phyloP scores from a whole-genome alignment of 2,797 vertebrate genomes.

The Hippocampus kuda region DNA sequence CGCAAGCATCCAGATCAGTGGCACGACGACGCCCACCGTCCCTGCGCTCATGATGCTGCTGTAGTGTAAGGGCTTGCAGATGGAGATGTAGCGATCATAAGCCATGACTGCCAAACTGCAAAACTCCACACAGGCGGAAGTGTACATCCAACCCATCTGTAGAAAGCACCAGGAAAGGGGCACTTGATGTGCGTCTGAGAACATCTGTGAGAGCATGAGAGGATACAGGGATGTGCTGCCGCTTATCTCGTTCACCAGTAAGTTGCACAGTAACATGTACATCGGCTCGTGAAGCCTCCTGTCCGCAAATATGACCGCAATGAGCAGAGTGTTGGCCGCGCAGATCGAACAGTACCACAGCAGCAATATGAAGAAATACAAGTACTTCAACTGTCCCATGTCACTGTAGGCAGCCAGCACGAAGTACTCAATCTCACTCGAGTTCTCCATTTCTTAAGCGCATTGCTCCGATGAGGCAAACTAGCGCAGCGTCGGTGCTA shows the following conservation, averaged over 20 bases:
- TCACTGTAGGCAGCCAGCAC: slow-evolving; percentile 25
- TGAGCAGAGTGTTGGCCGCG: slow-evolving; percentile 18
- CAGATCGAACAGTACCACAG: slow-evolving; percentile 21
- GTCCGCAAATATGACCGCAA: slow-evolving; percentile 37
- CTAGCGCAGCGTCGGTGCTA: too few relatives aligned
- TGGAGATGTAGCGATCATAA: slow-evolving; percentile 33
- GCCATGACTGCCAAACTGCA: slow-evolving; percentile 51
- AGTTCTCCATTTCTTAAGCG: slow-evolving; percentile 37
- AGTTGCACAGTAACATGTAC: slow-evolving; percentile 45
- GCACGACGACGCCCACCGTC: slow-evolving; percentile 17
- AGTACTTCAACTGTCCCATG: slow-evolving; percentile 23
- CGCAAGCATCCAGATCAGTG: slow-evolving; percentile 25
- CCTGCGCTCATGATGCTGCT: slow-evolving; percentile 27
- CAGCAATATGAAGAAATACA: slow-evolving; percentile 21
- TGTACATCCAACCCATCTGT: slow-evolving; percentile 43
- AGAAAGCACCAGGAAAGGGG: slow-evolving; percentile 31
- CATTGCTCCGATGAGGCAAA: too few relatives aligned
- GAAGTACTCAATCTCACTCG: slow-evolving; percentile 32
- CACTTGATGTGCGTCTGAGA: slow-evolving; percentile 37
- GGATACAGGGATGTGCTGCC: slow-evolving; percentile 31
- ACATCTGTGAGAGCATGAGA: slow-evolving; percentile 32
- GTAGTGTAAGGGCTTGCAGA: slow-evolving; percentile 38
- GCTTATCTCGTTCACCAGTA: slow-evolving; percentile 38
- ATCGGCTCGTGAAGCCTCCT: slow-evolving; percentile 47
- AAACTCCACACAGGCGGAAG: slow-evolving; percentile 37